Percentiles rank a stretch among this genome's conserved stretches.
Conservation (phyloP, 2,797 vertebrate genomes). For the Pantherophis vulpinus region DNA sequence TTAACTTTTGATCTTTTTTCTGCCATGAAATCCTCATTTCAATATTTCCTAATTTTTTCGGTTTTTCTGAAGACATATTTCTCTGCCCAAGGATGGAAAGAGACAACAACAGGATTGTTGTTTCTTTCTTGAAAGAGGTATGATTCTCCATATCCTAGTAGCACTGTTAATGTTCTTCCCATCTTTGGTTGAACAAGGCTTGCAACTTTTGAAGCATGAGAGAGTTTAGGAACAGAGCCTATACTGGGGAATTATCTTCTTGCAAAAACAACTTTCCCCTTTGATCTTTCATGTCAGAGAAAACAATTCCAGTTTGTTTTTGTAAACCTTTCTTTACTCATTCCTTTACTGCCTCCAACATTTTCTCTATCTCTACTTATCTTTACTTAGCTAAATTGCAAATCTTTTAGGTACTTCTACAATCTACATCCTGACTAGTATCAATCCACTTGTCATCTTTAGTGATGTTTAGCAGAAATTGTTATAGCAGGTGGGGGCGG, state of each 20-base stretch:
- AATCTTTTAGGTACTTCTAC: background rate
- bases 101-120: background rate
- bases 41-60: background rate
- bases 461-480: background rate
- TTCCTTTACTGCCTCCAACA: background rate
- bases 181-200: background rate
- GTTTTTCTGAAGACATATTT: background rate
- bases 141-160: background rate
- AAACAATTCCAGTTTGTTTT: background rate
- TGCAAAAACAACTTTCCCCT: background rate
- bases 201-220: background rate
- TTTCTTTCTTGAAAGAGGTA: background rate
- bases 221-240: background rate
- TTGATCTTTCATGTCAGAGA: background rate
- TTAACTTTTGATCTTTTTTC: background rate
- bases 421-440: background rate
- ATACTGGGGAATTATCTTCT: background rate
- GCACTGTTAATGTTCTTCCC: background rate
- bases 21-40: background rate
- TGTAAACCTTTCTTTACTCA: background rate
- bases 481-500: background rate
- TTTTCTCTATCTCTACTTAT: background rate
- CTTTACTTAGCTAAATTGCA: background rate
- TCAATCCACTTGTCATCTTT: background rate
- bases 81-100: background rate